A percentile compares a stretch with the other conserved stretches of the same genome.
These are phyloP conservation scores for Parus major DNA, from an alignment of 2,113 vertebrate genomes.

Conservation along the genomic window DNA sequence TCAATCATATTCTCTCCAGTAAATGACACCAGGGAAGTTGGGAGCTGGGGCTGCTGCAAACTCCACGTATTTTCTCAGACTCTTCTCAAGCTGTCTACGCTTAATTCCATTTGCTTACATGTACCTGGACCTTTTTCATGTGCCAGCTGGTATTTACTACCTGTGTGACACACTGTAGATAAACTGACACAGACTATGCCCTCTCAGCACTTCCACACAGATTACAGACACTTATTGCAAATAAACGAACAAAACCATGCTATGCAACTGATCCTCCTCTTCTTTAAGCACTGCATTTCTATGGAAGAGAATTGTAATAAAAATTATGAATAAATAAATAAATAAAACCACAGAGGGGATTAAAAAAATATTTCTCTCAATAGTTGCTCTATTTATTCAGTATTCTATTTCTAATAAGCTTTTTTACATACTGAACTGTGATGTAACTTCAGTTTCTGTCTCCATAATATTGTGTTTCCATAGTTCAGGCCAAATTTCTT, in stretches of 20 bases:
- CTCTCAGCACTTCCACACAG: conserved; percentile 20
- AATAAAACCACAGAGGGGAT: background rate
- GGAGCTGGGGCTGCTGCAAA: background rate
- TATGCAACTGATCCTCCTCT: background rate
- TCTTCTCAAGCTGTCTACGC: conserved; percentile 40
- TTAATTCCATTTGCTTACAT: background rate
- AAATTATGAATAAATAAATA: background rate
- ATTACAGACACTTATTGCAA: conserved; percentile 19
- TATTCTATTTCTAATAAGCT: background rate
- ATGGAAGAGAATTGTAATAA: background rate
- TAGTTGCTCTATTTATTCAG: background rate
- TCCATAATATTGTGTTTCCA: background rate
- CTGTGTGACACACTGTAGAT: conserved; percentile 7
- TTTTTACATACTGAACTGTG: background rate
- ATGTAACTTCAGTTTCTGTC: background rate
- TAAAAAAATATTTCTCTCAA: background rate
- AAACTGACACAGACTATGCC: conserved; percentile 27
- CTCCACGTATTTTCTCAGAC: background rate
- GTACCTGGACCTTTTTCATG: conserved; percentile 35
- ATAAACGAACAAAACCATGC: conserved; percentile 43
- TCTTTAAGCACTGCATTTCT: background rate
- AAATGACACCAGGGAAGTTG: background rate
- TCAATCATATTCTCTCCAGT: background rate
- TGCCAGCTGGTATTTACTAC: conserved; percentile 61
- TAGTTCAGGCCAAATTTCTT: background rate